These are phyloP conservation scores for Eutrigla gurnardus DNA, from an alignment of 2,797 vertebrate species.

Conservation along the genomic window DNA sequence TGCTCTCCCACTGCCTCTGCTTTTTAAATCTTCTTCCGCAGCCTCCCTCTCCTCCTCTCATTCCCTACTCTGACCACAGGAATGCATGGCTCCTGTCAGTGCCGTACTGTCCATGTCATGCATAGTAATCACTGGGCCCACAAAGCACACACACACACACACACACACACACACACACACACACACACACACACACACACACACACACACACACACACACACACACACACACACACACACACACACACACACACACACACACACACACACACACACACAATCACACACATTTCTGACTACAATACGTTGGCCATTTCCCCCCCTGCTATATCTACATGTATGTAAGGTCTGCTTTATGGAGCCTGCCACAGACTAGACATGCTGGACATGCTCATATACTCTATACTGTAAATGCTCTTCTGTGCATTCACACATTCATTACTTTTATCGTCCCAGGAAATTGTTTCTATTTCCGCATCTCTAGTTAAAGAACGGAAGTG, in stretches of 20 bases:
- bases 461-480: constrained; percentile 37
- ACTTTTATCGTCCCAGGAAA: constrained; percentile 17
- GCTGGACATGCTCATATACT: neutral
- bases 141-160: constrained; percentile 39
- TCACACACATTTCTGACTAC: constrained; percentile 22
- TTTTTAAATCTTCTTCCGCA: constrained; percentile 22
- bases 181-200: constrained; percentile 27
- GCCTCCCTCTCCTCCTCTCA: constrained; percentile 18
- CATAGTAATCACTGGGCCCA: constrained; percentile 56
- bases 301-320: neutral
- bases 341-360: constrained; percentile 10
- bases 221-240: constrained; percentile 28
- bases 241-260: constrained; percentile 33
- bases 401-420: constrained; percentile 13
- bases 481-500: constrained; percentile 19
- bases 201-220: constrained; percentile 26
- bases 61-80: constrained; percentile 46
- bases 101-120: constrained; percentile 39
- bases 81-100: constrained; percentile 55
- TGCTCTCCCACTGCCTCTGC: constrained; percentile 1
- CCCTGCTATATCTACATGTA: constrained; percentile 7
- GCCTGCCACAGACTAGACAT: constrained; percentile 4
- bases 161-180: constrained; percentile 33
- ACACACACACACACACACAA: constrained; percentile 31
- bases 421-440: constrained; percentile 12